Conservation (phyloP, 2,797 vertebrate species). For the Galago senegalensis region DNA sequence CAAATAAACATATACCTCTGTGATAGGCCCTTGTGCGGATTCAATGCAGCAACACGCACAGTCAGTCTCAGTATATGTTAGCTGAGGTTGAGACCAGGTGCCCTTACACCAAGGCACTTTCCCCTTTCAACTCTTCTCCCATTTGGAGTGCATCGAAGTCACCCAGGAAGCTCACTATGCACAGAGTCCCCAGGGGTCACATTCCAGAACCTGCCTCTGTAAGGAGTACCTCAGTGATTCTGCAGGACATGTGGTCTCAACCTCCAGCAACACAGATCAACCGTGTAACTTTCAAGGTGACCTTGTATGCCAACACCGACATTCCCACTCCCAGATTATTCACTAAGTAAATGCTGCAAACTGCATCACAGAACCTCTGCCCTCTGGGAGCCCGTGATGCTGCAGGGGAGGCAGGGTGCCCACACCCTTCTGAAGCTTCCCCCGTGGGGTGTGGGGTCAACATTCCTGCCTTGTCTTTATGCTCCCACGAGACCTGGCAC, state of each 20-base stretch:
- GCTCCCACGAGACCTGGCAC: not conserved
- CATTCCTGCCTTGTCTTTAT: too few relatives aligned
- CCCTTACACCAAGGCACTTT: fast-evolving
- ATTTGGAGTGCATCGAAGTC: fast-evolving
- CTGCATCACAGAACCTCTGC: fast-evolving
- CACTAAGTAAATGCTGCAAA: not conserved
- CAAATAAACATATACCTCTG: not conserved
- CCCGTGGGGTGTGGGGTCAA: fast-evolving
- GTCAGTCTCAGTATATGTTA: fast-evolving
- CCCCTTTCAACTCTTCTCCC: fast-evolving
- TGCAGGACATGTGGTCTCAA: not conserved
- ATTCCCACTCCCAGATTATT: not conserved
- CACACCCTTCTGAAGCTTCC: not conserved
- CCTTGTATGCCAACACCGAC: not conserved
- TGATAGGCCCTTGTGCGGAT: fast-evolving
- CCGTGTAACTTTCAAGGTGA: not conserved
- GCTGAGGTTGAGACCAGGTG: not conserved
- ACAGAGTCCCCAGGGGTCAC: fast-evolving
- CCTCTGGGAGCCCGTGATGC: not conserved
- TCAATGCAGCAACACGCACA: fast-evolving
- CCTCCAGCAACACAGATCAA: not conserved
- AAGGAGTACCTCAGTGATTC: fast-evolving
- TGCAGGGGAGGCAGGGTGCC: not conserved
- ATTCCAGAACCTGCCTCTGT: not conserved
- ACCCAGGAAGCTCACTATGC: fast-evolving